Evolutionary conservation across 1,140 invertebrate genomes (phyloP), one percentile per base, ranked within the genome.

Genomic region (Heliconius himera): DNA sequence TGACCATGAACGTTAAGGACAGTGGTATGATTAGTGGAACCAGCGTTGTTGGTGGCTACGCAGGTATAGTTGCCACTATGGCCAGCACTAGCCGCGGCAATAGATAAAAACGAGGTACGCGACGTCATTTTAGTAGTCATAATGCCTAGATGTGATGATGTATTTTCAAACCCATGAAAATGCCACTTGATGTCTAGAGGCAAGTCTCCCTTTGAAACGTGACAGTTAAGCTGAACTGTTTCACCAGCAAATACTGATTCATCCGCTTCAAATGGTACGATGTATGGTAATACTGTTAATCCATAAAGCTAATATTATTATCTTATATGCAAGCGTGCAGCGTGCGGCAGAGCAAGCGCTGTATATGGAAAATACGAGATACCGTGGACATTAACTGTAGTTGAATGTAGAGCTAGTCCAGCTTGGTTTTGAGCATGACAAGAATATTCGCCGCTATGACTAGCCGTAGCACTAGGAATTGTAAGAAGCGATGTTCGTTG

Each of bases 61-160:
- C 98, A 98, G 81, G 97, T 98, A 88, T 98, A 98, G 83, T 96
- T 96, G 81, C 97, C 97, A 88, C 96, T 96, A 90, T 98, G 97
- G 73, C 96, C 95, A 66, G 96, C 97, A 76, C 96, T 95, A n/a
- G 97, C 97, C 80, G 96, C 96, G 86, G 97, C 96, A 85, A 98
- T 97, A 77, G 96, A 97, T 81, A 98, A 93, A 83, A 97, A 96
- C 85, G 97, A 98, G 84, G 97, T 95, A 88, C 96, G 95, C 95
- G 98, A 96, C 93, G 98, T 95, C 90, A 96, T 96, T 96, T 97
- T 95, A 80, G 96, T 95, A 87, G 98, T 95, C 87, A 95, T 95
- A 88, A 99, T 95, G 86, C 97, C 96, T 75, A 96, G 95, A 92
- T 96, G 95, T 70, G 96, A 94, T 82, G 95, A 95, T 84, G 96